These are phyloP conservation scores for Rallus limicola DNA, from an alignment of 2,113 vertebrate genomes.

Conservation along the genomic window DNA sequence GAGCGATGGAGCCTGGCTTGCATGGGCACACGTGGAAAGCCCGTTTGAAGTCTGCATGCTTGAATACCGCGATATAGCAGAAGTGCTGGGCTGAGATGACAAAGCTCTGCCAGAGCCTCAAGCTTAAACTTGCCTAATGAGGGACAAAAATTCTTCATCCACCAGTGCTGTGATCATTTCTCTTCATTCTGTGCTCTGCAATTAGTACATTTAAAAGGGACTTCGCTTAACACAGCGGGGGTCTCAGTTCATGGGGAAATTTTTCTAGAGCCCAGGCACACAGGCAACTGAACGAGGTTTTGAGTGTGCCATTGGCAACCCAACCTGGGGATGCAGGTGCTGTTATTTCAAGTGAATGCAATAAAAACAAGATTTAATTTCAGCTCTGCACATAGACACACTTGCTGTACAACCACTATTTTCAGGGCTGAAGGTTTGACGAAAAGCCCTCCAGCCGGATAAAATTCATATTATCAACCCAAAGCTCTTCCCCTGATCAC, in stretches of 20 bases:
- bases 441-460: neutral
- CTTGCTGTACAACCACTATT: neutral
- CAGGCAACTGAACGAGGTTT: neutral
- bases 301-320: neutral
- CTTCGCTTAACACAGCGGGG: neutral
- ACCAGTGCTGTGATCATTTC: slow-evolving; percentile 45
- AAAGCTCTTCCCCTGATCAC: neutral
- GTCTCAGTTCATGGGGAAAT: neutral
- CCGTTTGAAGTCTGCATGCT: neutral
- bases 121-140: slow-evolving; percentile 57
- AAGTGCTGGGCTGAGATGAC: slow-evolving; percentile 39
- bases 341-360: slow-evolving; percentile 4
- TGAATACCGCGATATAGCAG: neutral
- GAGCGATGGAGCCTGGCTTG: neutral
- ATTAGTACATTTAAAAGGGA: slow-evolving; percentile 35
- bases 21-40: neutral
- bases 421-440: neutral
- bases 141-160: slow-evolving; percentile 58
- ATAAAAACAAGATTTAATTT: slow-evolving; percentile 34
- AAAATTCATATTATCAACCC: neutral
- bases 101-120: slow-evolving; percentile 23
- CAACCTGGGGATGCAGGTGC: neutral
- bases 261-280: neutral
- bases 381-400: neutral
- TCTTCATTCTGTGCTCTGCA: slow-evolving; percentile 40